Evolutionary conservation across 1,140 invertebrate species (phyloP), one percentile per base, ranked within the genome.

Genomic region (Odontomachus brunneus): DNA sequence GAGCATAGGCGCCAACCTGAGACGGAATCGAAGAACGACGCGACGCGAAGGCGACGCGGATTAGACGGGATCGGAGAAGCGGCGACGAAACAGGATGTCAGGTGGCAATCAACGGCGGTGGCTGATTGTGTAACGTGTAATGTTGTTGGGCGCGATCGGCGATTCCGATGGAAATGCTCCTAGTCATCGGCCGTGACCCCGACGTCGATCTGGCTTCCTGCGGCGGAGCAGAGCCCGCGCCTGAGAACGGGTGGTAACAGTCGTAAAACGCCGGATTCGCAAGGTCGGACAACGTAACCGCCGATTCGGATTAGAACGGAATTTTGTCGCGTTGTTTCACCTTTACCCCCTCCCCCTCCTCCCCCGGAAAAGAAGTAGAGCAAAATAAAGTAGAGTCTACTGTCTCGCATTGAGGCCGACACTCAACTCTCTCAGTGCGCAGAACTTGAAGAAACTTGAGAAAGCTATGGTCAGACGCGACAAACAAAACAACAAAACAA

Each of bases 351-450:
- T 75, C 78, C 65, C 49, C 38, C 57, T 65, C 51, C 24, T 60
- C 62, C 48, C 75, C 72, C 73, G 87, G 88, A 88, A 91, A 89
- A 89, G 89, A 90, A 90, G 90, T 91, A 90, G 90, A 33, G 29
- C 29, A 5, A n/a, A n/a, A n/a, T n/a, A n/a, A n/a, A n/a, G n/a
- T n/a, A n/a, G 29, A 33, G 29, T 33, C 29, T 33, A 5, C 5
- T 33, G 5, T 33, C 29, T 33, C 29, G 29, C 29, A 33, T 5
- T 5, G n/a, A n/a, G n/a, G n/a, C n/a, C n/a, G n/a, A n/a, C n/a
- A n/a, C n/a, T n/a, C n/a, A n/a, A n/a, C n/a, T n/a, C n/a, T n/a
- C n/a, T n/a, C n/a, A n/a, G n/a, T n/a, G n/a, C n/a, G n/a, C n/a
- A n/a, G n/a, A n/a, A n/a, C n/a, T n/a, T n/a, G n/a, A n/a, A n/a